These are phyloP conservation scores for Embidobia sp. DNA, from an alignment of 2,888 invertebrate species.

Conservation along the genomic window DNA sequence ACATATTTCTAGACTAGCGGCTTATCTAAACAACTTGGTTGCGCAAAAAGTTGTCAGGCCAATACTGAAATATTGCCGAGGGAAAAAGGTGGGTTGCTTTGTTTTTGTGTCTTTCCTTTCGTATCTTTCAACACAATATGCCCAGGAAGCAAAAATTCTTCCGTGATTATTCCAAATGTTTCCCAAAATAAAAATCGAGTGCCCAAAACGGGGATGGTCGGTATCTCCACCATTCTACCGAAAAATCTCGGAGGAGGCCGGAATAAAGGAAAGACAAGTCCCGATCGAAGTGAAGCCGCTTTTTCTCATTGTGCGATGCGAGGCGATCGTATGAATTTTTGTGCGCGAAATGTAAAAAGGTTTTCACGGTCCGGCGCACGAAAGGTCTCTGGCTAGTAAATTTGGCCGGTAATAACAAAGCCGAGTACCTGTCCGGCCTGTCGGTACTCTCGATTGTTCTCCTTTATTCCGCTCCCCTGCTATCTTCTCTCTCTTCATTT, in stretches of 20 bases:
- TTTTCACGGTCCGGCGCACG: conserved; percentile 63
- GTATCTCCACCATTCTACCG: too few relatives aligned
- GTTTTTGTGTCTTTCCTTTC: too few relatives aligned
- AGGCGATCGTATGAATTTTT: conserved; percentile 51
- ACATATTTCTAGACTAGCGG: conserved; percentile 58
- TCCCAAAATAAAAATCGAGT: too few relatives aligned
- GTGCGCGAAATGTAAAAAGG: conserved; percentile 56
- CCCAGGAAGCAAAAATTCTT: too few relatives aligned
- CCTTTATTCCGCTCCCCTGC: conserved; percentile 43
- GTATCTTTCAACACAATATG: too few relatives aligned
- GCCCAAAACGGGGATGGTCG: too few relatives aligned
- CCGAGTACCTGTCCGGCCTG: conserved; percentile 62
- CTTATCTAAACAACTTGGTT: too few relatives aligned
- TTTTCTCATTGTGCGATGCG: conserved; percentile 32
- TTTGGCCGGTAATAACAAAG: conserved; percentile 65
- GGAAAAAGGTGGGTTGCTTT: too few relatives aligned
- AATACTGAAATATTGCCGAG: too few relatives aligned
- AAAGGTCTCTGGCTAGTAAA: conserved; percentile 61
- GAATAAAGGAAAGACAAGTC: conserved; percentile 22
- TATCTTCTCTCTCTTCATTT: conserved; percentile 33
- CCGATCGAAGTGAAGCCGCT: conserved; percentile 50
- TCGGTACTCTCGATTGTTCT: conserved; percentile 63
- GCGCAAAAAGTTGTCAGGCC: too few relatives aligned
- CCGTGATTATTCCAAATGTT: too few relatives aligned
- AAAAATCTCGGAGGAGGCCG: neutral